Percentiles rank a stretch among this genome's conserved stretches.
Conservation (phyloP, 2,113 vertebrate species). For the Mustelus asterias region DNA sequence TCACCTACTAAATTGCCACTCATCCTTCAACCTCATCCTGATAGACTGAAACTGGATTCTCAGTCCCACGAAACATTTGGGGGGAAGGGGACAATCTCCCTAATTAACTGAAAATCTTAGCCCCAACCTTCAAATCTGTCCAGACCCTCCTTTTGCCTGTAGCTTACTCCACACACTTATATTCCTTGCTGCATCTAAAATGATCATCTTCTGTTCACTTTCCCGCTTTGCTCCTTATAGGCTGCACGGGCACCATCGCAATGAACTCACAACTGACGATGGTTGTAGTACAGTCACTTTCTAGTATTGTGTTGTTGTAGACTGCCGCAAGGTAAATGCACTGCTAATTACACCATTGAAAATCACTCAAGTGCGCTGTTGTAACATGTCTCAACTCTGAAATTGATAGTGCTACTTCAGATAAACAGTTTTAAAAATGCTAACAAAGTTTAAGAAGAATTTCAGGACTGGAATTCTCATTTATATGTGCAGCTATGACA, state of each 20-base stretch:
- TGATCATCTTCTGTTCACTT: background rate
- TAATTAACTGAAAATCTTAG: background rate
- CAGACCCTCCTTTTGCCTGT: background rate
- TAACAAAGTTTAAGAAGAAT: background rate
- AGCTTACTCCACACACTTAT: background rate
- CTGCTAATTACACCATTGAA: background rate
- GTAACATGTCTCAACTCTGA: background rate
- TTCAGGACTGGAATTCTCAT: background rate
- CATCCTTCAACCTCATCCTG: no score
- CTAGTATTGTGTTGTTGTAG: background rate
- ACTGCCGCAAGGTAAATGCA: background rate
- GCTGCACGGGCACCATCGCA: background rate
- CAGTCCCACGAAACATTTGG: no score
- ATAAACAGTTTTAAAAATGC: conserved; percentile 7
- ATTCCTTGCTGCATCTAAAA: background rate
- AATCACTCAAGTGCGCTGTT: background rate
- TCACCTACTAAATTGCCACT: no score
- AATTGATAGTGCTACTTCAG: background rate
- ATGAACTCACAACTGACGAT: background rate
- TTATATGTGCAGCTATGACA: background rate
- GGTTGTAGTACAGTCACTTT: background rate
- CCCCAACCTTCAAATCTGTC: background rate
- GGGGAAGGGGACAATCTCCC: background rate
- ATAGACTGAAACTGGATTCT: no score
- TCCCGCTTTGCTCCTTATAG: background rate